Evolutionary conservation across 2,888 invertebrate genomes (phyloP).

Genomic region (Ephialtes manifestator): DNA sequence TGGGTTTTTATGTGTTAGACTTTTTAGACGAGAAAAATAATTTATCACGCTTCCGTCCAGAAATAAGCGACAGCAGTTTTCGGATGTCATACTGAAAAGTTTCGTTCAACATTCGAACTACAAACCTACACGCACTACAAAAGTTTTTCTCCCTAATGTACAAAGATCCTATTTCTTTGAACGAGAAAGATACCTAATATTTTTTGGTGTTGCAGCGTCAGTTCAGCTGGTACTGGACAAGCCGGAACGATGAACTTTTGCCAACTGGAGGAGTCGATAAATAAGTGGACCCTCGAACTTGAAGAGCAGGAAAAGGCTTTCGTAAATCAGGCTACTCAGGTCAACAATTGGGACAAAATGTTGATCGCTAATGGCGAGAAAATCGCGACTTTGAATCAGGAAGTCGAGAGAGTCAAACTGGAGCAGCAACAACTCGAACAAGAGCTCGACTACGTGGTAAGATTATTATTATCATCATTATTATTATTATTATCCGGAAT

Average conservation of each 20-base stretch:
- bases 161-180: constrained; percentile 13
- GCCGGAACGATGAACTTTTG: constrained; percentile 91
- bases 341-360: constrained; percentile 98
- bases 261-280: constrained; percentile 96
- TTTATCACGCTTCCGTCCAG: no score
- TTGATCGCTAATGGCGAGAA: constrained; percentile 97
- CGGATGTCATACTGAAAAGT: no score
- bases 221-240: constrained; percentile 79
- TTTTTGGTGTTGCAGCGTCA: constrained; percentile 77
- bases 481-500: not conserved
- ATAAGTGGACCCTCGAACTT: constrained; percentile 97
- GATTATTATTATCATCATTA: constrained; percentile 16
- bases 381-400: constrained; percentile 94
- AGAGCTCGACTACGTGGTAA: constrained; percentile 95
- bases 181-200: not conserved
- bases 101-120: no score
- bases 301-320: constrained; percentile 97
- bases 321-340: constrained; percentile 96
- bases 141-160: no score
- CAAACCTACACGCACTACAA: no score
- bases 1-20: no score
- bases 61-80: no score
- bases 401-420: constrained; percentile 95
- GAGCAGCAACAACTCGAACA: constrained; percentile 96
- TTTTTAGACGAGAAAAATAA: no score